Conservation (phyloP, 2,888 invertebrate genomes). For the Hylaea fasciaria region DNA sequence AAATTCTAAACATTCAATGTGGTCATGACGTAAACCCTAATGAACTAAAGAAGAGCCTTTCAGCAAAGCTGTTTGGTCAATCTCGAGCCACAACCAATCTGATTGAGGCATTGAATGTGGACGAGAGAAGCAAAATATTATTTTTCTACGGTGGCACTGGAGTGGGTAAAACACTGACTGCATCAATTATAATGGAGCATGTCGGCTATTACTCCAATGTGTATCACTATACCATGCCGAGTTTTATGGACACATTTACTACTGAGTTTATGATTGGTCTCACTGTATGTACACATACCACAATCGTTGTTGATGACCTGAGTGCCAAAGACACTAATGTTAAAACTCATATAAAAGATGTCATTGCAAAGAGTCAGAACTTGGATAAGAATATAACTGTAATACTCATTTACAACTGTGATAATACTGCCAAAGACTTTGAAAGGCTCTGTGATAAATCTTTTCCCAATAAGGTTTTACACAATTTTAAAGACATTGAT, state of each 20-base stretch:
- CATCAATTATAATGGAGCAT: slow-evolving; percentile 64
- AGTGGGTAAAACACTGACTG: slow-evolving; percentile 74
- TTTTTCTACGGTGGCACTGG: slow-evolving; percentile 77
- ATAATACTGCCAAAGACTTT: slow-evolving; percentile 51
- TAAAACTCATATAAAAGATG: slow-evolving; percentile 51
- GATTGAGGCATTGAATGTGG: slow-evolving; percentile 53
- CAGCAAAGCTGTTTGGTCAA: slow-evolving; percentile 68
- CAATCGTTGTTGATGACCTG: slow-evolving; percentile 72
- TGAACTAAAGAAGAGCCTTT: slow-evolving; percentile 51
- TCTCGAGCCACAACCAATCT: slow-evolving; percentile 56
- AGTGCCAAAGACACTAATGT: slow-evolving; percentile 55
- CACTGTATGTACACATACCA: slow-evolving; percentile 63
- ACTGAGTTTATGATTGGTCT: slow-evolving; percentile 67
- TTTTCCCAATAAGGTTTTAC: slow-evolving; percentile 52
- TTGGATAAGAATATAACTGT: slow-evolving; percentile 65
- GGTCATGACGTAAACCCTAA: slow-evolving; percentile 54
- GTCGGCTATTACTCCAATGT: slow-evolving; percentile 64
- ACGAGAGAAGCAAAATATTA: slow-evolving; percentile 62
- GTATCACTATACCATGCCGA: slow-evolving; percentile 76
- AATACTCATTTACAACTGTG: slow-evolving; percentile 72
- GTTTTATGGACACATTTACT: slow-evolving; percentile 62
- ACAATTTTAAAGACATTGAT: slow-evolving; percentile 55
- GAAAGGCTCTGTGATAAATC: slow-evolving; percentile 58
- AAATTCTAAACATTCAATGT: slow-evolving; percentile 59
- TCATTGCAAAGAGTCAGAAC: slow-evolving; percentile 63